A percentile compares a stretch with the other conserved stretches of the same genome.
phyloP scores from a whole-genome alignment of 1,140 invertebrate species.

The Neoseiulus cucumeris region DNA sequence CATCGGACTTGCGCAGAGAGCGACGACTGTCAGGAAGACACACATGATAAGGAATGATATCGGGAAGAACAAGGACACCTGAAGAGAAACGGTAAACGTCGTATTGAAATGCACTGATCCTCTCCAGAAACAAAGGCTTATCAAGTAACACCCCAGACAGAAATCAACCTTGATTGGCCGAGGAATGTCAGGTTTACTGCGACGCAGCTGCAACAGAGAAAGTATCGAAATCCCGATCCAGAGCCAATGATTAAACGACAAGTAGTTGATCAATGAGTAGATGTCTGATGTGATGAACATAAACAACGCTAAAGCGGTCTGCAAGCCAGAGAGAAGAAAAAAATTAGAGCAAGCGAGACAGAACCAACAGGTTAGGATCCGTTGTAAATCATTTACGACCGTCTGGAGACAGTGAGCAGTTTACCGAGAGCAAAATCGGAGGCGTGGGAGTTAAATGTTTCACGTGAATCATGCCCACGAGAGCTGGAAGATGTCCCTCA shows the following conservation, averaged over 20 bases:
- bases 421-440: conserved; percentile 42
- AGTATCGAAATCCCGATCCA: conserved; percentile 50
- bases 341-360: conserved; percentile 5
- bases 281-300: conserved; percentile 50
- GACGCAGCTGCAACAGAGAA: conserved; percentile 53
- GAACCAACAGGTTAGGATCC: background rate
- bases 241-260: conserved; percentile 56
- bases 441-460: conserved; percentile 55
- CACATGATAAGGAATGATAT: conserved; percentile 34
- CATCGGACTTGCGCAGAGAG: conserved; percentile 28
- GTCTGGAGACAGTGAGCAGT: background rate
- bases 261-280: conserved; percentile 50
- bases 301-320: conserved; percentile 46
- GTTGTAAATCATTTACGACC: background rate
- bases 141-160: too few relatives aligned
- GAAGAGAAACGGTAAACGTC: conserved; percentile 19
- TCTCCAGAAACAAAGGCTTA: too few relatives aligned
- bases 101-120: too few relatives aligned
- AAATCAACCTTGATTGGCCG: conserved; percentile 53
- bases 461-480: conserved; percentile 54
- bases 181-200: conserved; percentile 44
- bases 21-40: conserved; percentile 33
- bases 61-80: conserved; percentile 29
- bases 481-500: conserved; percentile 55
- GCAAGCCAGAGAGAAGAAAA: conserved; percentile 23